phyloP scores from a whole-genome alignment of 2,113 vertebrate genomes.

The Bos taurus region ARS-UCD2.0 NC_037333.1:41999001-41999500 shows the following conservation, averaged over 20 bases:
- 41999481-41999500: not conserved
- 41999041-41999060: not conserved
- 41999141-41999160: not conserved
- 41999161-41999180: not conserved
- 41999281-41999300: not conserved
- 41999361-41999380: not conserved
- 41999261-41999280: not conserved
- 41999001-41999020: not conserved
- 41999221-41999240: not conserved
- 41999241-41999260: not conserved
- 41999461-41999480: not conserved
- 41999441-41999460: not conserved
- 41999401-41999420: not conserved
- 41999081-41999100: fast-evolving
- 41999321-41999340: not conserved
- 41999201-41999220: not conserved
- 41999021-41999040: too few species aligned
- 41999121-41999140: fast-evolving
- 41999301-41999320: not conserved
- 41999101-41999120: too few species aligned
- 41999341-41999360: not conserved
- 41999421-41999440: not conserved
- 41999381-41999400: not conserved
- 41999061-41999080: not conserved
- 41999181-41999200: not conserved